phyloP scores from a whole-genome alignment of 1,140 invertebrate species.

The Stenopsyche tienmushanensis region DNA sequence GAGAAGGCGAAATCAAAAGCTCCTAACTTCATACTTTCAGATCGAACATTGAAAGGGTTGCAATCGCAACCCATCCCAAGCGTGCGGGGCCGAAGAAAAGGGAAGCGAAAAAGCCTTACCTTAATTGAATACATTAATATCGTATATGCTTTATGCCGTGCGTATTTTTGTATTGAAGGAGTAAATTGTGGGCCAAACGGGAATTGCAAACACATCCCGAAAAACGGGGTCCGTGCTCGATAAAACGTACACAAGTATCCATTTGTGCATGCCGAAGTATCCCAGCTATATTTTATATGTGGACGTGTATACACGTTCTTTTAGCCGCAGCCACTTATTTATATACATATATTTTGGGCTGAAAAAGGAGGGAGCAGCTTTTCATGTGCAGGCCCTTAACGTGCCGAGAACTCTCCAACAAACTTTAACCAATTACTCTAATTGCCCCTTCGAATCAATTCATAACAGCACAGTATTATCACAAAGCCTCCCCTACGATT shows the following conservation, averaged over 20 bases:
- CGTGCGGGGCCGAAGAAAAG: neutral
- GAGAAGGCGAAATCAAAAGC: neutral
- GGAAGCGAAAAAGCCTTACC: neutral
- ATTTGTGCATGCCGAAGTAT: constrained; percentile 11
- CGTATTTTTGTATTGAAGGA: constrained; percentile 5
- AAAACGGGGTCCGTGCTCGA: constrained; percentile 13
- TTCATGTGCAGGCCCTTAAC: too few relatives aligned
- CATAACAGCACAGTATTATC: neutral
- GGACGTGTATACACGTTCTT: neutral
- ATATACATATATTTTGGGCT: neutral
- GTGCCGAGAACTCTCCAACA: too few relatives aligned
- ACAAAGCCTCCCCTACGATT: too few relatives aligned
- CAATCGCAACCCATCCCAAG: neutral
- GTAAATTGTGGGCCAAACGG: neutral
- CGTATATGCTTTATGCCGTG: constrained; percentile 15
- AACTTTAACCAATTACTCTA: constrained; percentile 27
- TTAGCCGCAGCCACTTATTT: neutral
- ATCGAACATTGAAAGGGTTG: too few relatives aligned
- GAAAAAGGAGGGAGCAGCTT: neutral
- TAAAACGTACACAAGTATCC: constrained; percentile 19
- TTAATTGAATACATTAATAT: constrained; percentile 15
- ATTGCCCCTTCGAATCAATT: constrained; percentile 22
- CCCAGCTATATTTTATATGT: constrained; percentile 12
- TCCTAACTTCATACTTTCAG: too few relatives aligned
- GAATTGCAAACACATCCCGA: neutral